A percentile compares a stretch with the other conserved stretches of the same genome.
phyloP scores from a whole-genome alignment of 2,113 vertebrate genomes.

The Corythaeola cristata region DNA sequence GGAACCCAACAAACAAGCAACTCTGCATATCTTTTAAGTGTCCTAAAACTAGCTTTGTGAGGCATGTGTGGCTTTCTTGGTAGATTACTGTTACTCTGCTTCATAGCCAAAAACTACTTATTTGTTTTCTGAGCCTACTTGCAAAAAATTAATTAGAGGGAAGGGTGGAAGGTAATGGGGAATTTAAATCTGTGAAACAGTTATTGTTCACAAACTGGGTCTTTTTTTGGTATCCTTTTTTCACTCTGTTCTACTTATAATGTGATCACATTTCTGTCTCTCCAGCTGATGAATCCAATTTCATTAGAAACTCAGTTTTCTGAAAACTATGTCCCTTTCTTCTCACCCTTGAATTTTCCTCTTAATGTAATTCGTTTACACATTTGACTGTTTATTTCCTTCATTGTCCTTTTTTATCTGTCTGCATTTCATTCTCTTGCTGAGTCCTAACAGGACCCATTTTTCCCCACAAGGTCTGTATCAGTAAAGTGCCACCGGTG shows the following conservation, averaged over 20 bases:
- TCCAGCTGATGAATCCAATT: background rate
- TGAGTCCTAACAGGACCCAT: background rate
- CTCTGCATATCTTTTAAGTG: background rate
- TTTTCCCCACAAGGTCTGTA: slow-evolving; percentile 45
- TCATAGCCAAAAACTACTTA: background rate
- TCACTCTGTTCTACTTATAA: background rate
- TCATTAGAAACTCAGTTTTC: background rate
- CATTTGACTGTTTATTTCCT: background rate
- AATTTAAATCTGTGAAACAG: background rate
- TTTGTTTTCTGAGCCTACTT: background rate
- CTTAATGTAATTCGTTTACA: background rate
- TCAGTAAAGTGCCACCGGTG: background rate
- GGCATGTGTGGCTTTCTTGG: background rate
- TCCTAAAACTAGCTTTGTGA: background rate
- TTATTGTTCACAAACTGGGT: background rate
- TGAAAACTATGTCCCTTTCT: background rate
- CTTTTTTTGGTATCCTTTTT: background rate
- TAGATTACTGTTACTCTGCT: background rate
- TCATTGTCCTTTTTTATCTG: background rate
- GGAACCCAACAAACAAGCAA: background rate
- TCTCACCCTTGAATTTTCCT: background rate
- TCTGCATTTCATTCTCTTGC: background rate
- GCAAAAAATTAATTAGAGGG: background rate
- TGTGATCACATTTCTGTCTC: background rate
- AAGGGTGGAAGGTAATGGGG: background rate